Evolutionary conservation across 2,797 vertebrate genomes (phyloP).

Genomic region (Arrhamphus sclerolepis): DNA sequence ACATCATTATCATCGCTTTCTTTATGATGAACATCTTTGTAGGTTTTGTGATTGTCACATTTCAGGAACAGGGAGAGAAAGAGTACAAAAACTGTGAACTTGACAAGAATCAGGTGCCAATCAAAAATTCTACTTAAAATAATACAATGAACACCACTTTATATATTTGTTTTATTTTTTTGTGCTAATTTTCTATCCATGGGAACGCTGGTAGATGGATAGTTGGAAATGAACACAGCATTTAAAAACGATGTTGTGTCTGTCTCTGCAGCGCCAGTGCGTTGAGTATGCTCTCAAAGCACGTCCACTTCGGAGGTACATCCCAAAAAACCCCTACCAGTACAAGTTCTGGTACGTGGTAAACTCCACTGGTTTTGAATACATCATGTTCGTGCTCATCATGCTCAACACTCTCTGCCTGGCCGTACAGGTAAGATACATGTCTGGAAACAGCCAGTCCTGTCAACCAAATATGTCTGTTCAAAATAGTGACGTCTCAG

Average conservation of each 20-base stretch:
- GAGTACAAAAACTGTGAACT: conserved; percentile 99
- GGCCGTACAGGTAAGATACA: conserved; percentile 92
- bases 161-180: too few relatives aligned
- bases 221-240: too few relatives aligned
- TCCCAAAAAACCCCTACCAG: conserved; percentile 99
- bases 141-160: too few relatives aligned
- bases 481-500: not conserved
- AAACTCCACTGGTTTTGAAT: conserved; percentile 98
- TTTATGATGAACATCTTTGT: conserved; percentile 99
- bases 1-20: conserved; percentile 99
- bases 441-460: not conserved
- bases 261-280: conserved; percentile 90
- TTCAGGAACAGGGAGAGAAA: conserved; percentile 99
- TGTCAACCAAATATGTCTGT: not conserved
- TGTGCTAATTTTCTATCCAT: too few relatives aligned
- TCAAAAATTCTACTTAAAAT: not conserved
- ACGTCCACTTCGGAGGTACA: conserved; percentile 93
- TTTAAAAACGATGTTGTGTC: too few relatives aligned
- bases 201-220: too few relatives aligned
- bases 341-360: conserved; percentile 99
- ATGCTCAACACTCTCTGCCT: conserved; percentile 99
- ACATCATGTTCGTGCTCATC: conserved; percentile 99
- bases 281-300: conserved; percentile 98
- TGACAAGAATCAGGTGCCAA: conserved; percentile 98
- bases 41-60: conserved; percentile 99